Conservation (phyloP, 1,140 invertebrate genomes). For the Drosophila murphyi region DNA sequence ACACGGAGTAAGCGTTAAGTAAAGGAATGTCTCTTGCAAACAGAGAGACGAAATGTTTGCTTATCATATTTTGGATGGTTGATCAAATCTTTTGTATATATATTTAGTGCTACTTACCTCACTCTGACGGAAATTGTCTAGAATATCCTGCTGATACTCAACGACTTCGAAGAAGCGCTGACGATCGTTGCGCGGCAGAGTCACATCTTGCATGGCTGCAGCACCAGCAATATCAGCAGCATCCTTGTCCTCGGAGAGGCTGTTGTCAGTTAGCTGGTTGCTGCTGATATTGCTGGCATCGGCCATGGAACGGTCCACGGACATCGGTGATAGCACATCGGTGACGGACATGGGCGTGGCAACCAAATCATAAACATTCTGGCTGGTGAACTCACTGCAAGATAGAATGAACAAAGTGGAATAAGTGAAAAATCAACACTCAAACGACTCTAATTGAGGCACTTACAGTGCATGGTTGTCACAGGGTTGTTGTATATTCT, state of each 20-base stretch:
- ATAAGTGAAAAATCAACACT: background rate
- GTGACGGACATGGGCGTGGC: constrained; percentile 83
- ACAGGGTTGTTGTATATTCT: constrained; percentile 50
- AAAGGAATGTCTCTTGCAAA: too few species aligned
- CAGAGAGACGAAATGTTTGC: background rate
- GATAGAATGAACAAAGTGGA: background rate
- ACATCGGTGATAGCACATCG: constrained; percentile 81
- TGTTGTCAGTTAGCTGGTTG: constrained; percentile 45
- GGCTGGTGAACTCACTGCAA: constrained; percentile 36
- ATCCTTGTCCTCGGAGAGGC: constrained; percentile 22
- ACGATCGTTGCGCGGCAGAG: constrained; percentile 74
- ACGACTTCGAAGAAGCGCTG: constrained; percentile 87
- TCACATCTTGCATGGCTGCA: constrained; percentile 27
- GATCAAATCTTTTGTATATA: too few species aligned
- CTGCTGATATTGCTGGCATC: constrained; percentile 28
- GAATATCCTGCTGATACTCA: constrained; percentile 92
- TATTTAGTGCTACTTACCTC: constrained; percentile 86
- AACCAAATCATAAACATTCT: constrained; percentile 46
- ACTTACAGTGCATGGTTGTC: constrained; percentile 48
- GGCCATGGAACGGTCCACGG: constrained; percentile 69
- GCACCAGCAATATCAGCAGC: background rate
- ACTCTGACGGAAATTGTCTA: constrained; percentile 89
- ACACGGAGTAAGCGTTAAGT: background rate
- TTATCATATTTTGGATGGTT: background rate
- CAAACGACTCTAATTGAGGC: background rate